These are phyloP conservation scores for Heliopora coerulea DNA, from an alignment of 92 coral and sea anemone species.

Conservation along the genomic window DNA sequence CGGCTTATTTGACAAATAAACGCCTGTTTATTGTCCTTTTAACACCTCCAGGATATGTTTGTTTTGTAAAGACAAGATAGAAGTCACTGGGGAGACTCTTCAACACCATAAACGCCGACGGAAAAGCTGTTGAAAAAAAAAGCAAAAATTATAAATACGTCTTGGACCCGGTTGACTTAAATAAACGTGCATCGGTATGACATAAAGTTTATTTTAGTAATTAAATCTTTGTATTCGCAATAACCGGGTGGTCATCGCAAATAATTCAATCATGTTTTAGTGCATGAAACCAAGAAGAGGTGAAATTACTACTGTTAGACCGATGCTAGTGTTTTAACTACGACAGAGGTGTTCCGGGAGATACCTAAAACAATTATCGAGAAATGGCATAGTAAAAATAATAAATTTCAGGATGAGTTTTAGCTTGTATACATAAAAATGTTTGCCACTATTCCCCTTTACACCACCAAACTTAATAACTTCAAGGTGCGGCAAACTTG, in stretches of 20 bases:
- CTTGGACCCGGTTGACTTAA: too few species aligned
- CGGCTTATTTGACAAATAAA: constrained; percentile 33
- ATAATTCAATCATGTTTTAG: constrained; percentile 11
- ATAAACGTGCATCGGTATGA: too few species aligned
- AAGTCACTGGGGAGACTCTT: background rate
- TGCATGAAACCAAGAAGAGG: constrained; percentile 37
- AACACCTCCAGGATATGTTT: constrained; percentile 30
- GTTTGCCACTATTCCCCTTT: constrained; percentile 12
- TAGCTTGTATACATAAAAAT: background rate
- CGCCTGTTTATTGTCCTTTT: constrained; percentile 41
- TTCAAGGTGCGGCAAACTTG: constrained; percentile 21
- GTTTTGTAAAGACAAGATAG: background rate
- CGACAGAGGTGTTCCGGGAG: constrained; percentile 27
- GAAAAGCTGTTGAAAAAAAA: background rate
- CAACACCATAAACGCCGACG: background rate
- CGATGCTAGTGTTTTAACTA: constrained; percentile 15
- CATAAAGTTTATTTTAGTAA: too few species aligned
- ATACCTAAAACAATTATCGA: constrained; percentile 2
- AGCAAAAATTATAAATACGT: background rate
- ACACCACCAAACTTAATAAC: constrained; percentile 11
- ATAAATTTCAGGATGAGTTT: background rate
- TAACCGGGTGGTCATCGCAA: constrained; percentile 32
- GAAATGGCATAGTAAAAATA: constrained; percentile 12
- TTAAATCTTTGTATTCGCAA: background rate
- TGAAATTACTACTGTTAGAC: constrained; percentile 37